Base-by-base conservation (phyloP, 1,140 invertebrate genomes). In the Luehdorfia chinensis region DNA sequence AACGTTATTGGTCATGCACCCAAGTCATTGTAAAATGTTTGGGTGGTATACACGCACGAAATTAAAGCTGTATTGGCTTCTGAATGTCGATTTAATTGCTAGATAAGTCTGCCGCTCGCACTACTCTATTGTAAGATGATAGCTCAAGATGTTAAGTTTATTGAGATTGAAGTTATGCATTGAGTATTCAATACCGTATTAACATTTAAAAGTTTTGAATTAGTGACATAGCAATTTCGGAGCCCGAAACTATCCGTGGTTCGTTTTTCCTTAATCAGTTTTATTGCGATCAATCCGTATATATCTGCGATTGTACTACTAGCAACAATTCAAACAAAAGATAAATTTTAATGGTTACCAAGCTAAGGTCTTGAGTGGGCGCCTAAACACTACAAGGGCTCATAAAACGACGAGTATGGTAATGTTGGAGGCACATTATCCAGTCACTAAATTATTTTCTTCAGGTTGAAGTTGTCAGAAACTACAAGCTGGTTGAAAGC, bases 31-130 rank as follows among this genome's bases (percentile, higher is more conserved):
- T 84, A 66, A 69, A 69, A 61, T 67, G 74, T 75, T 75, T 77
- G 67, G 66, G 54, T 71, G 69, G 73, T 63, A 60, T 61, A 69
- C 66, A 64, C 72, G 61, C 56, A 61, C 54, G 52, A 66, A 74
- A 77, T 79, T 73, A 76, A 83, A 79, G 63, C 66, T 72, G 64
- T 66, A 72, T 73, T 61, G 72, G 74, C 79, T 81, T 81, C 81
- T 80, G 81, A 84, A 85, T 84, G 81, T 81, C 71, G 81, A 84
- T 85, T 85, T 85, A 84, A 85, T 85, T 84, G 79, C 72, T 61
- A 68, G 81, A 85, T 85, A 85, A 84, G 67, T 72, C 71, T 59
- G 36, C 43, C 59, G 58, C 60, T 55, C 57, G 65, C 66, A 73
- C 73, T 74, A 70, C 67, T 64, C 70, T 64, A 83, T 83, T 77